Percentiles rank a stretch among this genome's conserved stretches.
These are phyloP conservation scores for Drosophila villosipedis DNA, from an alignment of 2,888 invertebrate genomes.

Conservation along the genomic window DNA sequence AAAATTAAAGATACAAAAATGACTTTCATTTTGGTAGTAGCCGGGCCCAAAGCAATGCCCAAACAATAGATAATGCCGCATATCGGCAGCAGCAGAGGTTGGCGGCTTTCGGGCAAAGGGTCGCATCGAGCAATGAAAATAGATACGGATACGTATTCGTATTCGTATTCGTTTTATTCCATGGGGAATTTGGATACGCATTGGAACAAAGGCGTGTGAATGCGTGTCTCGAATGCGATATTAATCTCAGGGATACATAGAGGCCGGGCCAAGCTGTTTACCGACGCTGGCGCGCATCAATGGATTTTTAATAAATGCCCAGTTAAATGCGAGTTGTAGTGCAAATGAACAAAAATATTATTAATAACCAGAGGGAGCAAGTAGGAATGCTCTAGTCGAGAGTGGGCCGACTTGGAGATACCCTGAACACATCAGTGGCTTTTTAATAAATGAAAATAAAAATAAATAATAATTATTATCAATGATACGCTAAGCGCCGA, in stretches of 20 bases:
- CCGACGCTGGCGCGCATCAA: conserved; percentile 53
- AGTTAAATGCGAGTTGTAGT: conserved; percentile 26
- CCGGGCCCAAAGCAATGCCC: conserved; percentile 28
- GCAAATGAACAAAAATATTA: conserved; percentile 40
- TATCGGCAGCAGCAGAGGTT: conserved; percentile 15
- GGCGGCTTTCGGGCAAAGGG: conserved; percentile 41
- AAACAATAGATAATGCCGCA: conserved; percentile 67
- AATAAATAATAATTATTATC: background rate
- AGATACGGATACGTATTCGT: conserved; percentile 22
- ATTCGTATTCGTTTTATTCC: conserved; percentile 38
- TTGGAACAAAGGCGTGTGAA: conserved; percentile 69
- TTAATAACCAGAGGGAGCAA: conserved; percentile 22
- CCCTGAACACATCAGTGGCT: background rate
- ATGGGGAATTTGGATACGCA: conserved; percentile 78
- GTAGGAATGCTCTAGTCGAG: background rate
- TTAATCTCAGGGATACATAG: conserved; percentile 54
- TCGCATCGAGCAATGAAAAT: conserved; percentile 6
- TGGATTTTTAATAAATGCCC: conserved; percentile 74
- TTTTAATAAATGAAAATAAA: background rate
- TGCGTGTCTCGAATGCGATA: conserved; percentile 74
- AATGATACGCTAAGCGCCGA: too few species aligned
- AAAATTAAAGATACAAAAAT: conserved; percentile 79
- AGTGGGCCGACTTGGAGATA: background rate
- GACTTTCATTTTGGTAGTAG: conserved; percentile 80
- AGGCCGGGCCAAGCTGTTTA: background rate